Conservation (phyloP, 2,797 vertebrate species). For the Sparus aurata region DNA sequence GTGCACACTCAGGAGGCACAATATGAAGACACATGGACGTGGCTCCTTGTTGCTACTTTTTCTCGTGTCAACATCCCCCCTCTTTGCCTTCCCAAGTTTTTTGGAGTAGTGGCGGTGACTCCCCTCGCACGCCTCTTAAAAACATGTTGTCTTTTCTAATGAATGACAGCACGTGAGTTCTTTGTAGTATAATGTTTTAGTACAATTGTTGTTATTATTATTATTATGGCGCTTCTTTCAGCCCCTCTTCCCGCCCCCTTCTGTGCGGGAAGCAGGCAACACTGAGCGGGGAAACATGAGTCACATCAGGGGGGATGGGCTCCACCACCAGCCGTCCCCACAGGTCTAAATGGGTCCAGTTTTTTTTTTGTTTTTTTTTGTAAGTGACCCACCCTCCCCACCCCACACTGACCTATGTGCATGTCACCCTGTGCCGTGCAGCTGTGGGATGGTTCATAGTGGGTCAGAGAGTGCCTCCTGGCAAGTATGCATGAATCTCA, state of each 20-base stretch:
- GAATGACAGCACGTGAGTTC: slow-evolving; percentile 24
- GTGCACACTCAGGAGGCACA: background rate
- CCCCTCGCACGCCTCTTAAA: slow-evolving; percentile 32
- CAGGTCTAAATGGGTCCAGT: slow-evolving; percentile 43
- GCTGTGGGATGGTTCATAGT: slow-evolving; percentile 37
- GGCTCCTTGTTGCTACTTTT: slow-evolving; percentile 40
- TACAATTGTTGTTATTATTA: background rate
- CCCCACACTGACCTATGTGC: slow-evolving; percentile 47
- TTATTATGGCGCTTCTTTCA: slow-evolving; percentile 73
- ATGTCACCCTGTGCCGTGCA: slow-evolving; percentile 32
- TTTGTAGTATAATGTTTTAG: slow-evolving; percentile 12
- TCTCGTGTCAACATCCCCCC: slow-evolving; percentile 58
- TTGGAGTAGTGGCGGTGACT: slow-evolving; percentile 56
- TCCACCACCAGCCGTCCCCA: slow-evolving; percentile 44
- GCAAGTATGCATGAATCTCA: slow-evolving; percentile 53
- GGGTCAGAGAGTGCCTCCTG: slow-evolving; percentile 57
- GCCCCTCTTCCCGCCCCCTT: slow-evolving; percentile 74
- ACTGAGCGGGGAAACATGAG: slow-evolving; percentile 81
- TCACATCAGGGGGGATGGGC: slow-evolving; percentile 73
- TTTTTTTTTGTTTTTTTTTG: background rate
- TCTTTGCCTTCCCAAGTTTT: slow-evolving; percentile 60
- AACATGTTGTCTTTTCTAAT: slow-evolving; percentile 44
- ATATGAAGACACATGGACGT: slow-evolving; percentile 4
- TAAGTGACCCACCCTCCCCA: slow-evolving; percentile 28
- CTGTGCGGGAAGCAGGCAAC: slow-evolving; percentile 77